phyloP scores from a whole-genome alignment of 1,140 invertebrate species.

The Musca domestica region DNA sequence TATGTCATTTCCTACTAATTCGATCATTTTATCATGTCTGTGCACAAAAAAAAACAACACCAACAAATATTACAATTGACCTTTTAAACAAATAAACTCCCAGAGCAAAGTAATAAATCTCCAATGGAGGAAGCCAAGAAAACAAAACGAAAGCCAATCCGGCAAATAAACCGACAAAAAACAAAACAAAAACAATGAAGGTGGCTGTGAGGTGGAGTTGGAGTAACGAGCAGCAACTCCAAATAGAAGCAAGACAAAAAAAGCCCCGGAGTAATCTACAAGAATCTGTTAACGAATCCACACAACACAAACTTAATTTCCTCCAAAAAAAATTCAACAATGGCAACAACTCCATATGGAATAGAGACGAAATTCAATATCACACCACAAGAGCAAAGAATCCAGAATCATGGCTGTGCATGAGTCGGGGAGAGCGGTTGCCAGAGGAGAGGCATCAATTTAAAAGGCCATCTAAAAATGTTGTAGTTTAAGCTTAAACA shows the following conservation, averaged over 20 bases:
- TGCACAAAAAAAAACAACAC: background rate
- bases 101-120: slow-evolving; percentile 17
- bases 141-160: too few relatives aligned
- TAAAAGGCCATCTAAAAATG: slow-evolving; percentile 22
- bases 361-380: slow-evolving; percentile 8
- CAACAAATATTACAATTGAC: slow-evolving; percentile 13
- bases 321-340: background rate
- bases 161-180: too few relatives aligned
- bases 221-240: too few relatives aligned
- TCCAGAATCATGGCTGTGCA: background rate
- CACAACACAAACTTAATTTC: slow-evolving; percentile 11
- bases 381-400: slow-evolving; percentile 1
- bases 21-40: slow-evolving; percentile 20
- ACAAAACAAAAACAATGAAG: too few relatives aligned
- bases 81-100: slow-evolving; percentile 21
- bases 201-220: too few relatives aligned
- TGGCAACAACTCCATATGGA: background rate
- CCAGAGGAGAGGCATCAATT: background rate
- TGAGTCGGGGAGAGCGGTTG: too few relatives aligned
- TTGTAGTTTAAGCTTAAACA: slow-evolving; percentile 22
- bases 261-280: slow-evolving; percentile 4
- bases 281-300: slow-evolving; percentile 18
- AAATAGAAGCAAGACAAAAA: background rate
- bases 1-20: slow-evolving; percentile 20
- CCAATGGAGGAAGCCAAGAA: too few relatives aligned